A percentile compares a stretch with the other conserved stretches of the same genome.
phyloP scores from a whole-genome alignment of 2,888 invertebrate genomes.

The Thelaira solivaga region DNA sequence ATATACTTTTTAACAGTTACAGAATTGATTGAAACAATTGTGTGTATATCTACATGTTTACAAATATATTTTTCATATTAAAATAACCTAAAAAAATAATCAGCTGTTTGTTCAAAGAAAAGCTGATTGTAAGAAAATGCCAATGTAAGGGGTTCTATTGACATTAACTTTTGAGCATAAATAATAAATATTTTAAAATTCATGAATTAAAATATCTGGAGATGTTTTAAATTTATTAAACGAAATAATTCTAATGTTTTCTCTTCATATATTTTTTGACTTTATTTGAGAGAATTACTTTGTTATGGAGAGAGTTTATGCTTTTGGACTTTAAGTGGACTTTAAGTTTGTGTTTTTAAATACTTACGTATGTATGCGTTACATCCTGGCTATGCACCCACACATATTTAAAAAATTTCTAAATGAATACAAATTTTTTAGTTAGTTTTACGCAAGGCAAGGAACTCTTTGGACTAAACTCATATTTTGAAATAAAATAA shows the following conservation, averaged over 20 bases:
- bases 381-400: slow-evolving; percentile 58
- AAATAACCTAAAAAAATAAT: slow-evolving; percentile 42
- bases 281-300: not conserved
- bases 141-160: not conserved
- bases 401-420: slow-evolving; percentile 35
- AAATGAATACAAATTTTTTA: slow-evolving; percentile 50
- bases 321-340: slow-evolving; percentile 50
- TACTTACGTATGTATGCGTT: slow-evolving; percentile 1
- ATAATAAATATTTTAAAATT: too few relatives aligned
- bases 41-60: too few relatives aligned
- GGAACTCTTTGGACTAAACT: slow-evolving; percentile 59
- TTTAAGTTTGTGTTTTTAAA: slow-evolving; percentile 13
- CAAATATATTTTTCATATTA: not conserved
- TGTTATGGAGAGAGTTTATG: not conserved
- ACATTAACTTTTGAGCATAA: too few relatives aligned
- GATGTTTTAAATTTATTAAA: not conserved
- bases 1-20: not conserved
- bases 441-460: slow-evolving; percentile 60
- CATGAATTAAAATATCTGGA: not conserved
- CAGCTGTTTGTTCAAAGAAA: slow-evolving; percentile 55
- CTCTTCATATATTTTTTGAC: not conserved
- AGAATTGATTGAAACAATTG: slow-evolving; percentile 9
- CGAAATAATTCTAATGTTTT: not conserved
- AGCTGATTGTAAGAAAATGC: not conserved
- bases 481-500: slow-evolving; percentile 15